Conservation (phyloP, 2,113 vertebrate species). For the Oreochromis tanganicae region DNA sequence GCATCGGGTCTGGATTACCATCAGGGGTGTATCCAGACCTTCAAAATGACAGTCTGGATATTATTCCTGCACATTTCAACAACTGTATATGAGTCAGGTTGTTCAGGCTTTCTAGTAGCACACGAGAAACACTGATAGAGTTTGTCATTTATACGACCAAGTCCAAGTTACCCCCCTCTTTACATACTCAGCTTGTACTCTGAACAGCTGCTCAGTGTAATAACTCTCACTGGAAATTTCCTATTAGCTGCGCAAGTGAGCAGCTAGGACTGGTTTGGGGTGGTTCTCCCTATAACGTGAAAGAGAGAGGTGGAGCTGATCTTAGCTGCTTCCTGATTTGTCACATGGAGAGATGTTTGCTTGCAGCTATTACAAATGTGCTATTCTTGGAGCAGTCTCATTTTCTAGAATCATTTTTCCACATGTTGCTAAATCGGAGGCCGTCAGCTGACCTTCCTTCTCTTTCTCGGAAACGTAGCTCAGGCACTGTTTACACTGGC, state of each 20-base stretch:
- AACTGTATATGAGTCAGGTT: accelerated
- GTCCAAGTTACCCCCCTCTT: neutral
- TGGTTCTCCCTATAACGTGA: neutral
- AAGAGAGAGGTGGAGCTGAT: neutral
- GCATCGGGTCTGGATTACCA: neutral
- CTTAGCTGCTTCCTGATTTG: slow-evolving; percentile 5
- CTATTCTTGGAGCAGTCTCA: slow-evolving; percentile 25
- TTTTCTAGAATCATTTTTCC: neutral
- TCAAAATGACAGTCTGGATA: neutral
- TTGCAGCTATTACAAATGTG: neutral
- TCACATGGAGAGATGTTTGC: neutral
- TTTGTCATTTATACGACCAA: accelerated
- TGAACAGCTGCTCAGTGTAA: neutral
- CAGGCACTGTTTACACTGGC: neutral
- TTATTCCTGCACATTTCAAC: neutral
- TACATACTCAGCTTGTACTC: neutral
- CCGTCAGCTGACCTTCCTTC: neutral
- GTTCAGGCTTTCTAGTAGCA: neutral
- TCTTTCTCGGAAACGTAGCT: slow-evolving; percentile 1
- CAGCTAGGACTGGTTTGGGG: neutral
- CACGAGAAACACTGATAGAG: neutral
- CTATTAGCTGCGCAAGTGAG: neutral
- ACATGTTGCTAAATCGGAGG: neutral
- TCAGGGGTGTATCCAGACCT: neutral
- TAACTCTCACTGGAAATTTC: neutral